A percentile compares a stretch with the other conserved stretches of the same genome.
Evolutionary conservation across 2,888 invertebrate species (phyloP).

Genomic region (Perizoma flavofasciatum): DNA sequence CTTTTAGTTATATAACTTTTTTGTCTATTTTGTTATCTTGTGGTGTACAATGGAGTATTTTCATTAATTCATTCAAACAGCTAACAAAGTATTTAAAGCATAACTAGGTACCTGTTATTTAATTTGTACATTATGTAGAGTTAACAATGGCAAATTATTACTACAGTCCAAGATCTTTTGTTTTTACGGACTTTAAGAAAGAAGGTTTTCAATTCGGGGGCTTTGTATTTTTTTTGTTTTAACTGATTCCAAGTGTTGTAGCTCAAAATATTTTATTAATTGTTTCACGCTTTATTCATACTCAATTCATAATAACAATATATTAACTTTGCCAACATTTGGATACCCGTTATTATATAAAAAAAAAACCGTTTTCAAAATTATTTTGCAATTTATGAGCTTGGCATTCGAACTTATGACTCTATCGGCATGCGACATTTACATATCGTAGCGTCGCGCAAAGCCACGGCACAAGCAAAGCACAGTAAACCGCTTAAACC

Average conservation of each 20-base stretch:
- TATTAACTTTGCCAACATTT: slow-evolving; percentile 32
- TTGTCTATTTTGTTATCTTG: no score
- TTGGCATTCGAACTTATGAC: slow-evolving; percentile 74
- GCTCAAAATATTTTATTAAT: neutral
- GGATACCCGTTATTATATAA: slow-evolving; percentile 65
- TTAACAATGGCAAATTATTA: no score
- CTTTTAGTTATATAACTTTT: no score
- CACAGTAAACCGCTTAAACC: slow-evolving; percentile 18
- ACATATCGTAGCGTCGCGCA: slow-evolving; percentile 65
- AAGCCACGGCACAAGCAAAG: slow-evolving; percentile 45
- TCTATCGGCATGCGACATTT: slow-evolving; percentile 79
- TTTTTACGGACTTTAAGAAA: no score
- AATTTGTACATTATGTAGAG: no score
- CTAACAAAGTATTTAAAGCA: no score
- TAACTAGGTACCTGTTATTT: no score
- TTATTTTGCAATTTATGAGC: slow-evolving; percentile 68
- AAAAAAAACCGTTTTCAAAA: slow-evolving; percentile 67
- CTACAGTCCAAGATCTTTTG: no score
- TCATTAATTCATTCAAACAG: no score
- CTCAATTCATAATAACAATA: slow-evolving; percentile 24
- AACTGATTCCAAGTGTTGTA: neutral
- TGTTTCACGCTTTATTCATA: slow-evolving; percentile 11
- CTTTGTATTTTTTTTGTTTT: neutral
- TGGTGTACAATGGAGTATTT: no score
- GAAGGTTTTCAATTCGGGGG: no score